Conservation (phyloP, 2,797 vertebrate species). For the Pangasius mekongensis region DNA sequence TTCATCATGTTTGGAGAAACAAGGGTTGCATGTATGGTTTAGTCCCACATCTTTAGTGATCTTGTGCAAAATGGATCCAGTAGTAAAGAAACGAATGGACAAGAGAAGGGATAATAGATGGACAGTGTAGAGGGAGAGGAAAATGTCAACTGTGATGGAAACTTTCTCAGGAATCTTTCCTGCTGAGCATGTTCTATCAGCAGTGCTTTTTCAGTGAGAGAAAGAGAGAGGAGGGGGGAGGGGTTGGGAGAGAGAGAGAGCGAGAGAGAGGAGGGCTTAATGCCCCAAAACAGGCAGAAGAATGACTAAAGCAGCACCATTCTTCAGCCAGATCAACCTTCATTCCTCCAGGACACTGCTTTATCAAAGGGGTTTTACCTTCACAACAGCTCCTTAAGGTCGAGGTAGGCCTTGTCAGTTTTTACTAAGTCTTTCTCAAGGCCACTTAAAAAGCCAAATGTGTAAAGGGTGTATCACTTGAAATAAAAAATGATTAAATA, state of each 20-base stretch:
- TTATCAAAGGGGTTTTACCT: conserved; percentile 42
- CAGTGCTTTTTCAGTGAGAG: conserved; percentile 6
- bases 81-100: neutral
- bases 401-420: conserved; percentile 59
- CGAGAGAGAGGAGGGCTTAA: conserved; percentile 52
- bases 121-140: neutral
- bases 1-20: too few relatives aligned
- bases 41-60: neutral
- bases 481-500: neutral
- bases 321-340: conserved; percentile 24
- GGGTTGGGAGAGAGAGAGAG: conserved; percentile 7
- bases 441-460: neutral
- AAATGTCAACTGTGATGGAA: neutral
- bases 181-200: conserved; percentile 67
- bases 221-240: conserved; percentile 38
- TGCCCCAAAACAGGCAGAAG: conserved; percentile 23
- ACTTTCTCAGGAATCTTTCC: conserved; percentile 36
- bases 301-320: conserved; percentile 40
- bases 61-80: neutral
- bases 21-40: too few relatives aligned
- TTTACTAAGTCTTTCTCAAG: conserved; percentile 36
- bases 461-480: neutral
- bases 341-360: conserved; percentile 21
- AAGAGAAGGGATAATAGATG: neutral
- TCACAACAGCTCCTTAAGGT: conserved; percentile 41